Evolutionary conservation across 2,113 vertebrate species (phyloP).

Genomic region (Passer domesticus): DNA sequence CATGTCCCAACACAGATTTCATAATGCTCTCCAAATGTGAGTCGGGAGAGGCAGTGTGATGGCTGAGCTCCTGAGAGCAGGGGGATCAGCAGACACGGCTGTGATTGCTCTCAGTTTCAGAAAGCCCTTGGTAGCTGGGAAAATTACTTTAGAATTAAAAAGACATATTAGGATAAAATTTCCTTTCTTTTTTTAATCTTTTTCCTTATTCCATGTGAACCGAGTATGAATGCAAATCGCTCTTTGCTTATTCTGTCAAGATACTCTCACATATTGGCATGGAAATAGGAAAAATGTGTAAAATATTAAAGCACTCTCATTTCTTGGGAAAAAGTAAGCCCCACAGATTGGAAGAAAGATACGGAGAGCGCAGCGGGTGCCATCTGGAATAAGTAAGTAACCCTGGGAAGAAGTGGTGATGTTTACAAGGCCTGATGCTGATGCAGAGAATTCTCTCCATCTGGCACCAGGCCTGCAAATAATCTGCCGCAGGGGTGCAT

Average conservation of each 20-base stretch:
- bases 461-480: conserved; percentile 31
- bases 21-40: conserved; percentile 32
- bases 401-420: conserved; percentile 34
- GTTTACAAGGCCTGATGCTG: conserved; percentile 28
- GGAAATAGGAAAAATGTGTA: conserved; percentile 16
- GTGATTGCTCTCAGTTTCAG: background rate
- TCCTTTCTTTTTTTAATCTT: background rate
- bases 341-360: conserved; percentile 3
- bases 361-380: background rate
- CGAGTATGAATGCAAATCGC: background rate
- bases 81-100: background rate
- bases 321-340: conserved; percentile 17
- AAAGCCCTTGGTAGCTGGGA: background rate
- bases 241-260: conserved; percentile 13
- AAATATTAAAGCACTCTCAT: background rate
- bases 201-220: background rate
- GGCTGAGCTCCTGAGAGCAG: conserved; percentile 1
- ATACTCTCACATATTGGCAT: background rate
- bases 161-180: background rate
- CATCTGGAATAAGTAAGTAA: conserved; percentile 51
- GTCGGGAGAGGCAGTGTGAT: background rate
- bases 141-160: background rate
- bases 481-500: conserved; percentile 31
- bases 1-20: background rate
- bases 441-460: conserved; percentile 42